Conservation (phyloP, 2,113 vertebrate genomes). For the Nycticorax nycticorax region DNA sequence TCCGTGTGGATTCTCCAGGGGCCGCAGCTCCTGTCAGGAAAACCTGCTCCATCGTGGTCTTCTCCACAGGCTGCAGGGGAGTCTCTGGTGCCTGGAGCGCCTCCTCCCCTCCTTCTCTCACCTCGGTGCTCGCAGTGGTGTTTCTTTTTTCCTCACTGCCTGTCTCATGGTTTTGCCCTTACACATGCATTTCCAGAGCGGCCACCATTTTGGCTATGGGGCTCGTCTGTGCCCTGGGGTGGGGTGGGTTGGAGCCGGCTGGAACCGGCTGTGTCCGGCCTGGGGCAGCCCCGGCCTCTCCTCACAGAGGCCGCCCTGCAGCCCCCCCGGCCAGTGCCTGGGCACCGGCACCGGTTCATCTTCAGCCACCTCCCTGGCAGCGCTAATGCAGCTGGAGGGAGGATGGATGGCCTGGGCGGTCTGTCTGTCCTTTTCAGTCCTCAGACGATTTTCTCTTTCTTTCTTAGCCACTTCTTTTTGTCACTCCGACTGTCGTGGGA, state of each 20-base stretch:
- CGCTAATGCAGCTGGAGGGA: too few species aligned
- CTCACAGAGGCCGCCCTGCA: background rate
- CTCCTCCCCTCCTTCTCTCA: background rate
- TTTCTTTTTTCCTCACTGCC: background rate
- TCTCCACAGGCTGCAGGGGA: background rate
- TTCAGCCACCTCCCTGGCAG: background rate
- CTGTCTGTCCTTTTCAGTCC: too few species aligned
- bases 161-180: background rate
- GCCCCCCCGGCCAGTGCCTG: background rate
- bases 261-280: fast-evolving
- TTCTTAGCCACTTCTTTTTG: background rate
- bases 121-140: fast-evolving
- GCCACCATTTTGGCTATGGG: fast-evolving
- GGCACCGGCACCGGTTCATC: fast-evolving
- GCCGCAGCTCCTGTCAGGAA: background rate
- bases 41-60: too few species aligned
- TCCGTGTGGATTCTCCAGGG: background rate
- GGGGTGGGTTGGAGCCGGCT: too few species aligned
- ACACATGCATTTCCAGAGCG: fast-evolving
- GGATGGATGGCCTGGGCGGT: too few species aligned
- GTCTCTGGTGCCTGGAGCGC: background rate
- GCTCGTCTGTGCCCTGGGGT: fast-evolving
- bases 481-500: background rate
- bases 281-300: fast-evolving
- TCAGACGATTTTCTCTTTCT: background rate